Evolutionary conservation across 2,113 vertebrate species (phyloP), one percentile per base, ranked within the genome.

Genomic region (Chaetorhynchus papuensis): DNA sequence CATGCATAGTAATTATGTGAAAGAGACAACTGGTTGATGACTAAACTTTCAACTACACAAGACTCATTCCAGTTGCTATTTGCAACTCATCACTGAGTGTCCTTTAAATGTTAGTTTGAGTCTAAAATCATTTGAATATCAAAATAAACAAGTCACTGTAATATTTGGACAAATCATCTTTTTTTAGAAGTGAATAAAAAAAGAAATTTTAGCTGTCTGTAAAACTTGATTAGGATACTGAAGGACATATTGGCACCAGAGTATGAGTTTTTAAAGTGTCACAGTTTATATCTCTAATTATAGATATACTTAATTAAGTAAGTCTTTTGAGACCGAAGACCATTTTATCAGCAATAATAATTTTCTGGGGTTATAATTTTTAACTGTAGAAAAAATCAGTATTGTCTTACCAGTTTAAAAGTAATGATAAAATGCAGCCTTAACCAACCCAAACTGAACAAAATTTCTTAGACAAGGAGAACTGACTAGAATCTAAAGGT

Each of bases 101-200:
- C 47, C 54, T 90, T 95, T 90, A 94, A 95, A 91, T 86, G 44
- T 74, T 94, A 79, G 39, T 96, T 84, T 81, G 30, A 44, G 41
- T 88, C 70, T 91, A 64, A 96, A 84, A 42, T 95, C 7, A 84
- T 81, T n/a, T 59, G 31, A 92, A 80, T 86, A 94, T 61, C 60
- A 88, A 80, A 96, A 93, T 70, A 94, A 97, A 83, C 13, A 91
- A 83, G 90, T 91, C 37, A 44, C 19, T 87, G 30, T 83, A 82
- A 93, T 87, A 94, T 89, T 81, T 93, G 78, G 59, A 95, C 52
- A 92, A 90, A 91, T 69, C 17, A 60, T 89, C 39, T 45, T 74
- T 83, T 91, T 81, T 75, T 54, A 92, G 15, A 79, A 91, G 42
- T 74, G 74, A 93, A 83, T 50, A 49, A 93, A 91, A 93, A 69